Percentiles rank a stretch among this genome's conserved stretches.
Evolutionary conservation across 2,797 vertebrate species (phyloP).

Genomic region (Microtus californicus): DNA sequence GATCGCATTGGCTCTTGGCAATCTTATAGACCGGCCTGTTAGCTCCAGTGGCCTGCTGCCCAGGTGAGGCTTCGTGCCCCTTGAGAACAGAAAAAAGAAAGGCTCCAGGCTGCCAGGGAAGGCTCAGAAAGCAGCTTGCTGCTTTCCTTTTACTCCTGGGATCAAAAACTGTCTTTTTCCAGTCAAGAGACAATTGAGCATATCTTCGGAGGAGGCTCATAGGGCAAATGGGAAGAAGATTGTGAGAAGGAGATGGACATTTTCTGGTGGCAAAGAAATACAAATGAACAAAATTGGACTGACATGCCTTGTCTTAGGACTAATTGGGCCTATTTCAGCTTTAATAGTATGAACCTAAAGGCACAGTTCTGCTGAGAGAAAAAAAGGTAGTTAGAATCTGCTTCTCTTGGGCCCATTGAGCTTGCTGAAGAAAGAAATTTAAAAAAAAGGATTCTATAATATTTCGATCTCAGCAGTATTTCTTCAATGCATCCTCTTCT

Average conservation of each 20-base stretch:
- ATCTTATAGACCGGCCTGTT: neutral
- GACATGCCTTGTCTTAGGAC: neutral
- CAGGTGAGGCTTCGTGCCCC: neutral
- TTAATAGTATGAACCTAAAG: neutral
- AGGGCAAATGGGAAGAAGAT: neutral
- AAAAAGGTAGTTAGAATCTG: neutral
- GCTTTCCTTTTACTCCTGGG: neutral
- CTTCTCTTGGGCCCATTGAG: neutral
- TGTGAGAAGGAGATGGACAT: neutral
- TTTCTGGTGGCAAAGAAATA: neutral
- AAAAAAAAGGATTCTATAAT: neutral
- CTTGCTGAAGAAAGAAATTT: slow-evolving; percentile 9
- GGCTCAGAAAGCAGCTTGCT: neutral
- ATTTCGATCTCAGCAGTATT: neutral
- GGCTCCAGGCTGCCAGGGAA: neutral
- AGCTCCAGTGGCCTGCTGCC: neutral
- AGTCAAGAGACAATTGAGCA: neutral
- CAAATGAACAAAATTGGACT: neutral
- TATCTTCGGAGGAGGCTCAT: neutral
- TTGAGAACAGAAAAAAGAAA: neutral
- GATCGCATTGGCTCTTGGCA: neutral
- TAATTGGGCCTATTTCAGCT: neutral
- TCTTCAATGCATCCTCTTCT: slow-evolving; percentile 16
- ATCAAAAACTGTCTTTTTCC: neutral
- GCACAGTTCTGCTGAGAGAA: neutral